Percentiles rank a stretch among this genome's conserved stretches.
Evolutionary conservation across 2,888 invertebrate species (phyloP).

Genomic region (Andrena minutula): DNA sequence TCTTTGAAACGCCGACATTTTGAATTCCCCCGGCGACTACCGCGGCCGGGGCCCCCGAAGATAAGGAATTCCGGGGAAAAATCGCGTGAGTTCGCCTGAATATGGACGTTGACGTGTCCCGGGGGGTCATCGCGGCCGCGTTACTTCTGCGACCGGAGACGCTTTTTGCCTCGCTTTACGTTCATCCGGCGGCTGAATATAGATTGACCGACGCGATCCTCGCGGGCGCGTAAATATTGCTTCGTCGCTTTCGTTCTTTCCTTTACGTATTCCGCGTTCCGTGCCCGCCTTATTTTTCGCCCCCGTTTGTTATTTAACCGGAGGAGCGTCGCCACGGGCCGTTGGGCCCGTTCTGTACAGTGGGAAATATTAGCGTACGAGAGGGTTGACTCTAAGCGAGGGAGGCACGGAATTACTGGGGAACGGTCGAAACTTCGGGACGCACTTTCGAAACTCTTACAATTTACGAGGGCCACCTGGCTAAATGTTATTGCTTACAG

Average conservation of each 20-base stretch:
- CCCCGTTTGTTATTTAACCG: constrained; percentile 17
- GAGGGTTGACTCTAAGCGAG: not conserved
- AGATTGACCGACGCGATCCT: constrained; percentile 18
- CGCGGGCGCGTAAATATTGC: constrained; percentile 16
- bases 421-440: constrained; percentile 48
- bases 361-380: constrained; percentile 23
- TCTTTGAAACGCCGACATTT: constrained; percentile 64
- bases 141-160: constrained; percentile 28
- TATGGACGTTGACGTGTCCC: constrained; percentile 60
- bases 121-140: constrained; percentile 23
- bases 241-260: not conserved
- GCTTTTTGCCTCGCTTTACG: constrained; percentile 5
- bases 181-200: constrained; percentile 12
- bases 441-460: constrained; percentile 58
- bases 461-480: constrained; percentile 58
- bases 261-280: not conserved
- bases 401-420: constrained; percentile 14
- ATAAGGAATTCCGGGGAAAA: constrained; percentile 64
- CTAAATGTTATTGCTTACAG: constrained; percentile 59
- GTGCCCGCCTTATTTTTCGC: not conserved
- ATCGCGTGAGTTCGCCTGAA: constrained; percentile 51
- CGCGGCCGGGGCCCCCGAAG: constrained; percentile 40
- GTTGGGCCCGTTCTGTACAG: not conserved
- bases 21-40: constrained; percentile 62
- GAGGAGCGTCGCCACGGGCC: not conserved